A percentile compares a stretch with the other conserved stretches of the same genome.
Evolutionary conservation across 2,888 invertebrate genomes (phyloP).

Genomic region (Ophion costatus): DNA sequence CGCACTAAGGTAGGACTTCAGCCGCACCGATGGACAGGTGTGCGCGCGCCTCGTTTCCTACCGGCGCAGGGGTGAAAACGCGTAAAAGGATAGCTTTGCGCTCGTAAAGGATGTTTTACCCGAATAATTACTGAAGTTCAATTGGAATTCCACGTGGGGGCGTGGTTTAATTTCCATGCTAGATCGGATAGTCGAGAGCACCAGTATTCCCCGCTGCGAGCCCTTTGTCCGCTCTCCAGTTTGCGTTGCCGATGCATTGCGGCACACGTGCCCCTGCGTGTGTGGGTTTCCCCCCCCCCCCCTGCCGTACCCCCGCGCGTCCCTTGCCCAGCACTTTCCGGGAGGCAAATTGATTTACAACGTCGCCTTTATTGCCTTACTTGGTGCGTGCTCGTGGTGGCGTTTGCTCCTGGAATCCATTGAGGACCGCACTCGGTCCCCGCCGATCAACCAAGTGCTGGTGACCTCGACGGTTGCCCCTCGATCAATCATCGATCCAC

Average conservation of each 20-base stretch:
- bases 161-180: conserved; percentile 65
- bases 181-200: conserved; percentile 62
- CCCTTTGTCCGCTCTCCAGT: conserved; percentile 52
- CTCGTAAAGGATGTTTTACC: conserved; percentile 59
- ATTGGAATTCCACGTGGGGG: conserved; percentile 65
- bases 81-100: conserved; percentile 53
- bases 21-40: conserved; percentile 14
- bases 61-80: conserved; percentile 29
- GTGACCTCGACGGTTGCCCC: neutral
- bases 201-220: conserved; percentile 54
- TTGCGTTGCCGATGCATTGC: conserved; percentile 23
- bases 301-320: conserved; percentile 14
- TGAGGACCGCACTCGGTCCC: conserved; percentile 7
- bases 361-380: conserved; percentile 67
- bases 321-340: conserved; percentile 61
- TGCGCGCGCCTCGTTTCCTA: neutral
- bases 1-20: neutral
- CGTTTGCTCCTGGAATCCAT: conserved; percentile 30
- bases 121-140: conserved; percentile 66
- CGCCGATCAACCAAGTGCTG: neutral
- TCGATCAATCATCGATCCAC: neutral
- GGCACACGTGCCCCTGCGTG: neutral
- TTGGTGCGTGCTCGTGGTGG: conserved; percentile 41
- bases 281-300: conserved; percentile 24
- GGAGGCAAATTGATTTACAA: conserved; percentile 66